A percentile compares a stretch with the other conserved stretches of the same genome.
These are phyloP conservation scores for Molothrus aeneus DNA, from an alignment of 2,797 vertebrate species.

Conservation along the genomic window DNA sequence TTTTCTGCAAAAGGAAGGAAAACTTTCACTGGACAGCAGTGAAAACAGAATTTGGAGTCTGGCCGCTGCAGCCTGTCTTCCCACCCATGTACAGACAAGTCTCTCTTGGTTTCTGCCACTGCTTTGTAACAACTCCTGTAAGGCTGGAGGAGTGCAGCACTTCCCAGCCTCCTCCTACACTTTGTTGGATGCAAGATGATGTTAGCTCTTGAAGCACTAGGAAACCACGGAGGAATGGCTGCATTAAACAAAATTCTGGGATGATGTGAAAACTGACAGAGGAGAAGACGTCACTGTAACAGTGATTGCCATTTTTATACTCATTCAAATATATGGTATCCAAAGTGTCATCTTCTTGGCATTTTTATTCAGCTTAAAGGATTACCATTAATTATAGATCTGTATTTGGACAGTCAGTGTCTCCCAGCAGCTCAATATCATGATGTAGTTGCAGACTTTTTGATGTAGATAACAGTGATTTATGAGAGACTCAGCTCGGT, in stretches of 20 bases:
- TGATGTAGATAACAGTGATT: rapidly evolving
- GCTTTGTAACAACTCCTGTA: not conserved
- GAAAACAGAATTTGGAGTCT: not conserved
- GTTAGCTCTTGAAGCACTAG: not conserved
- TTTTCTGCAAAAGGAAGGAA: not conserved
- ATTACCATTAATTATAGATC: not conserved
- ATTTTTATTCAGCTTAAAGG: not conserved
- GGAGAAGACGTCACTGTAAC: not conserved
- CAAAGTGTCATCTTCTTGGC: not conserved
- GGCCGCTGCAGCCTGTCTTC: not conserved
- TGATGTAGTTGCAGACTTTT: not conserved
- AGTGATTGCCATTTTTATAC: not conserved
- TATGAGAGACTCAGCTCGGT: not conserved
- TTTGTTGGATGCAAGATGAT: not conserved
- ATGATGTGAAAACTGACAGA: not conserved
- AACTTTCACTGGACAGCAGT: not conserved
- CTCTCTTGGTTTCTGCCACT: not conserved
- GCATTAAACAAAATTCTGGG: not conserved
- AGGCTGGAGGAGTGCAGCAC: not conserved
- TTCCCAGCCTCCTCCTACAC: not conserved
- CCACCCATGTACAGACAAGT: not conserved
- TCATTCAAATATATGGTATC: not conserved
- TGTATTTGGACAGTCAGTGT: not conserved
- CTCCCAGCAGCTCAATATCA: not conserved
- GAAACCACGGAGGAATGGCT: not conserved